phyloP scores from a whole-genome alignment of 2,888 invertebrate genomes.

The Hydropsyche betteni region DNA sequence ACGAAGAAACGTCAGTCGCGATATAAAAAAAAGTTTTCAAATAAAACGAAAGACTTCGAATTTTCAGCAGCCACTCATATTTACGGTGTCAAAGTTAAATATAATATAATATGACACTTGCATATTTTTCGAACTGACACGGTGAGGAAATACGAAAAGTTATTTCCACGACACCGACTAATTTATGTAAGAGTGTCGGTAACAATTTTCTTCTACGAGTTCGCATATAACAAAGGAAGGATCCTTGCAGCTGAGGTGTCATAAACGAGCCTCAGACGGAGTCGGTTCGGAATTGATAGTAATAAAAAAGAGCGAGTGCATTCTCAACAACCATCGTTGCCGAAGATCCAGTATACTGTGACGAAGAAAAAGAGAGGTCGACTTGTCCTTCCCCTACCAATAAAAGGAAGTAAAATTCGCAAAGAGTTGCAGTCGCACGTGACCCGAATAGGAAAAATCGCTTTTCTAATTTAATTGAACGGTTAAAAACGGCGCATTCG shows the following conservation, averaged over 20 bases:
- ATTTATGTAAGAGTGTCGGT: too few species aligned
- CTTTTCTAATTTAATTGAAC: slow-evolving; percentile 48
- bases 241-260: neutral
- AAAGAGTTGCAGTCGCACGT: slow-evolving; percentile 42
- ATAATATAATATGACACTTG: too few species aligned
- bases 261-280: neutral
- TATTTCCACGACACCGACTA: too few species aligned
- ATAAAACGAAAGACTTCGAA: neutral
- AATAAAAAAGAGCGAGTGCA: slow-evolving; percentile 1
- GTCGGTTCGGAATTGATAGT: neutral
- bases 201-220: too few species aligned
- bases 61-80: neutral
- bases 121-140: too few species aligned
- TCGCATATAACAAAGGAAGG: too few species aligned
- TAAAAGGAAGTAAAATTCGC: slow-evolving; percentile 18
- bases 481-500: slow-evolving; percentile 43
- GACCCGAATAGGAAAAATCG: slow-evolving; percentile 44
- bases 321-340: neutral
- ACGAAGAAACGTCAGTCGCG: neutral
- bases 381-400: neutral
- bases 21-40: slow-evolving; percentile 5
- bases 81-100: too few species aligned
- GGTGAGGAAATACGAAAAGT: too few species aligned
- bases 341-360: neutral
- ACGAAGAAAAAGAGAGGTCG: neutral